phyloP scores from a whole-genome alignment of 2,888 invertebrate genomes.

The Stenichneumon culpator region DNA sequence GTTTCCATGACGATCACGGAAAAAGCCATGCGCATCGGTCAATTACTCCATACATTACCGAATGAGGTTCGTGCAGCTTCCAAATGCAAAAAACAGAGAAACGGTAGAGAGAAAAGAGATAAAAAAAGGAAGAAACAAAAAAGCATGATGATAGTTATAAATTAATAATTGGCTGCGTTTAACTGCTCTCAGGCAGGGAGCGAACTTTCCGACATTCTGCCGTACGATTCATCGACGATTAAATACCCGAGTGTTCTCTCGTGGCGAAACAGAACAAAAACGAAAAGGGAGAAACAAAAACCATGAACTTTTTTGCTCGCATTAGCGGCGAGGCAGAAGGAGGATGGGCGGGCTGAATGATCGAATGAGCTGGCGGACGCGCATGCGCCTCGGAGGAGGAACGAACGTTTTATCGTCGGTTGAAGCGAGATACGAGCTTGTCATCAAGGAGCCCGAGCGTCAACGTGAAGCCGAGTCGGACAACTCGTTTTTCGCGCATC shows the following conservation, averaged over 20 bases:
- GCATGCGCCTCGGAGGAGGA: slow-evolving; percentile 18
- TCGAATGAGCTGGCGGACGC: slow-evolving; percentile 19
- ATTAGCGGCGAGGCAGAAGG: slow-evolving; percentile 42
- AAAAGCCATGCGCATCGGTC: neutral
- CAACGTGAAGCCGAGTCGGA: slow-evolving; percentile 38
- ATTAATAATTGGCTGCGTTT: slow-evolving; percentile 47
- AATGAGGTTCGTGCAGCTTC: slow-evolving; percentile 24
- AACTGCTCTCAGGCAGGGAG: slow-evolving; percentile 34
- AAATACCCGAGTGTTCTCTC: slow-evolving; percentile 45
- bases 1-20: neutral
- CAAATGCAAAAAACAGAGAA: slow-evolving; percentile 1
- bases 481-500: slow-evolving; percentile 62
- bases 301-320: slow-evolving; percentile 10
- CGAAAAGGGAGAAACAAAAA: slow-evolving; percentile 15
- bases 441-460: slow-evolving; percentile 51
- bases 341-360: slow-evolving; percentile 10
- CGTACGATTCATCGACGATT: slow-evolving; percentile 51
- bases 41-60: neutral
- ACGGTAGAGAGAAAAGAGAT: neutral
- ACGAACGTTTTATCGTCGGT: slow-evolving; percentile 23
- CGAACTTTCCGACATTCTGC: slow-evolving; percentile 38
- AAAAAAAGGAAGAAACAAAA: neutral
- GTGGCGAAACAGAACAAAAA: slow-evolving; percentile 7
- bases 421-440: slow-evolving; percentile 27
- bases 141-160: slow-evolving; percentile 1